phyloP scores from a whole-genome alignment of 2,888 invertebrate genomes.

The Aradus depressus region DNA sequence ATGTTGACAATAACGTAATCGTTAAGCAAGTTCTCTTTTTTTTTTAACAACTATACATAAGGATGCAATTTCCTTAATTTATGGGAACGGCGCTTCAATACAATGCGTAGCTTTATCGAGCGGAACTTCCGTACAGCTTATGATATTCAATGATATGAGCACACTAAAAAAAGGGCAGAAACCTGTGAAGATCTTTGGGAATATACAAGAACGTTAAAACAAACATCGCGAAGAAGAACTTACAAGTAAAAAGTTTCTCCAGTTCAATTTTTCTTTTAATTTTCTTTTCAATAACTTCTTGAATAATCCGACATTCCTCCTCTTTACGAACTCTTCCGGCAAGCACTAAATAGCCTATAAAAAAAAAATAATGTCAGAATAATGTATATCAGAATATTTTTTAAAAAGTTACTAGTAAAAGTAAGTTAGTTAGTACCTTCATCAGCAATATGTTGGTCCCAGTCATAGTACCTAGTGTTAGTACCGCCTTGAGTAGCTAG shows the following conservation, averaged over 20 bases:
- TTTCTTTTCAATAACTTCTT: slow-evolving; percentile 63
- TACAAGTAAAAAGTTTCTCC: slow-evolving; percentile 56
- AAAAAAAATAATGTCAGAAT: slow-evolving; percentile 2
- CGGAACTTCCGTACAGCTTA: no score
- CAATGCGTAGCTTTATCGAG: no score
- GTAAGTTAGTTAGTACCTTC: slow-evolving; percentile 46
- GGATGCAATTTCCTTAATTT: no score
- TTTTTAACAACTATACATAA: no score
- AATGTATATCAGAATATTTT: slow-evolving; percentile 2
- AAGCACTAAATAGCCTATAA: slow-evolving; percentile 68
- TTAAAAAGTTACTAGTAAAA: background rate
- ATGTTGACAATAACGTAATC: no score
- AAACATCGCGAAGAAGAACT: slow-evolving; percentile 32
- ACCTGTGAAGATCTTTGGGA: no score
- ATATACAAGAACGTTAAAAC: no score
- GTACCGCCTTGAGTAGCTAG: slow-evolving; percentile 50
- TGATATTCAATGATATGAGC: no score
- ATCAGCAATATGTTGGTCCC: slow-evolving; percentile 94
- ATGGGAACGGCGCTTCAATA: no score
- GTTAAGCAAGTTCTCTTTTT: no score
- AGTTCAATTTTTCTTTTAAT: slow-evolving; percentile 65
- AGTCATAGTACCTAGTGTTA: slow-evolving; percentile 64
- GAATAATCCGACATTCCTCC: slow-evolving; percentile 73
- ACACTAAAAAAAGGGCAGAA: no score
- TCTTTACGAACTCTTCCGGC: slow-evolving; percentile 80